Percentiles rank a stretch among this genome's conserved stretches.
Evolutionary conservation across 2,888 invertebrate species (phyloP).

Genomic region (Coenonympha glycerion): DNA sequence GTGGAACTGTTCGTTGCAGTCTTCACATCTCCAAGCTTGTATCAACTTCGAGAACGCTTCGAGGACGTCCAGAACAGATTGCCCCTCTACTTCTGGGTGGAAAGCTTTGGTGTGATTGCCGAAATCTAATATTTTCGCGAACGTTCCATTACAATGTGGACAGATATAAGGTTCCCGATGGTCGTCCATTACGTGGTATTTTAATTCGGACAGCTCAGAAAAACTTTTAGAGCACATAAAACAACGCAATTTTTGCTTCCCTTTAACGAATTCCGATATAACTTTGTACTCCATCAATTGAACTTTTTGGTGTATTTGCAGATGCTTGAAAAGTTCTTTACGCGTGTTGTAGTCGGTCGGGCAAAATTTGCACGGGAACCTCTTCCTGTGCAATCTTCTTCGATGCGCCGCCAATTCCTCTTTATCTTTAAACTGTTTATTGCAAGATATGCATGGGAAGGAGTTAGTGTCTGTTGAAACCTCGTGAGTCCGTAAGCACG

Average conservation of each 20-base stretch:
- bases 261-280: conserved; percentile 59
- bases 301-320: conserved; percentile 63
- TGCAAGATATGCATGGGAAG: conserved; percentile 51
- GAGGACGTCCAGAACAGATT: conserved; percentile 58
- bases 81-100: conserved; percentile 59
- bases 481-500: conserved; percentile 59
- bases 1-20: conserved; percentile 61
- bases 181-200: conserved; percentile 62
- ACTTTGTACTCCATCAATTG: conserved; percentile 69
- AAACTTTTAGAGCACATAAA: conserved; percentile 59
- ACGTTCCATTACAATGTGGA: conserved; percentile 51
- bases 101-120: conserved; percentile 57
- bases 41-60: conserved; percentile 63
- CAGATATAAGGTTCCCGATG: conserved; percentile 61
- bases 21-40: conserved; percentile 70
- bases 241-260: conserved; percentile 59
- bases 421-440: conserved; percentile 54
- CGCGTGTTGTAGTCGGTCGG: conserved; percentile 65
- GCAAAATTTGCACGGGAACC: conserved; percentile 66
- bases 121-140: conserved; percentile 59
- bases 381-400: conserved; percentile 56
- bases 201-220: conserved; percentile 53
- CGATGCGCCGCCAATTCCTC: conserved; percentile 51
- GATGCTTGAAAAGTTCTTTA: conserved; percentile 63
- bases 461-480: conserved; percentile 37